Conservation (phyloP, 2,797 vertebrate genomes). For the Eulemur mongoz region DNA sequence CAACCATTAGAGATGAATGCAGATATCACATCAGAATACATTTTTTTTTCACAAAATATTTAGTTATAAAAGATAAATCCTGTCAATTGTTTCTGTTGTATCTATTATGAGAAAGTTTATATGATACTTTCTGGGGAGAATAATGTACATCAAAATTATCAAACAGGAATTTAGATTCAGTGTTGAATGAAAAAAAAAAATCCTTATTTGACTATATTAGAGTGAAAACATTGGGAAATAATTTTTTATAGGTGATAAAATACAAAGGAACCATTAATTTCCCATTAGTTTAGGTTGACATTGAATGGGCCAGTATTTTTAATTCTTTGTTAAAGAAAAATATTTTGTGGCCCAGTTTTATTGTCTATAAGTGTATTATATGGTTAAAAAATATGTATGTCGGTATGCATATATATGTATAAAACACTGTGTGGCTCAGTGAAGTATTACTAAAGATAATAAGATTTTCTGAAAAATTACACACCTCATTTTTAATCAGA, state of each 20-base stretch:
- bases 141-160: background rate
- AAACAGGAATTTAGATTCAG: conserved; percentile 21
- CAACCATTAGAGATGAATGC: conserved; percentile 25
- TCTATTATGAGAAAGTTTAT: background rate
- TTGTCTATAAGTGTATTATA: background rate
- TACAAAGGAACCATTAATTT: conserved; percentile 21
- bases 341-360: background rate
- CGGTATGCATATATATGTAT: background rate
- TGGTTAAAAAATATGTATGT: conserved; percentile 20
- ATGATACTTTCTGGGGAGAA: background rate
- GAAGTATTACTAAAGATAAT: conserved; percentile 54
- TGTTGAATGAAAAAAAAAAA: background rate
- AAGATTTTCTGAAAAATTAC: conserved; percentile 16
- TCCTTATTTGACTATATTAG: background rate
- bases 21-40: background rate
- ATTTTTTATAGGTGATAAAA: background rate
- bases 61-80: conserved; percentile 16
- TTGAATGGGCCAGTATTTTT: conserved; percentile 18
- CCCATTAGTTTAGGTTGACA: background rate
- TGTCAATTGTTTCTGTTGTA: background rate
- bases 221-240: background rate
- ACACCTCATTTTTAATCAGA: conserved; percentile 58
- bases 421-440: background rate
- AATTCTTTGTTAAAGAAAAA: conserved; percentile 55
- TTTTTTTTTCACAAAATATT: background rate